phyloP scores from a whole-genome alignment of 2,797 vertebrate genomes.

The Phrynocephalus guinanensis region DNA sequence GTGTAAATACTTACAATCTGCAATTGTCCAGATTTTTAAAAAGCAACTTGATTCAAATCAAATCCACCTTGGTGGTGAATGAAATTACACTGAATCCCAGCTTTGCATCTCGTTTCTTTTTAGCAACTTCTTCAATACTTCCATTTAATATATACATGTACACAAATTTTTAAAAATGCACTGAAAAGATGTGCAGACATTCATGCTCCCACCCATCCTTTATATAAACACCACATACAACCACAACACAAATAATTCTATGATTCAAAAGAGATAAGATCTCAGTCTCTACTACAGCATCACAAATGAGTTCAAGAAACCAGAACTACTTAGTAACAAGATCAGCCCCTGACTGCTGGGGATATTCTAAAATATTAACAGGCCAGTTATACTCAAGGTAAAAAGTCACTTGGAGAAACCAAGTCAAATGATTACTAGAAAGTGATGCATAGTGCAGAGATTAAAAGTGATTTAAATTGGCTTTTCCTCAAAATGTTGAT shows the following conservation, averaged over 20 bases:
- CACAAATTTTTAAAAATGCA: not conserved
- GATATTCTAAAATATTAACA: constrained; percentile 25
- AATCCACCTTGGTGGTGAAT: not conserved
- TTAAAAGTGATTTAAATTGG: not conserved
- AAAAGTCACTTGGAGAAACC: constrained; percentile 6
- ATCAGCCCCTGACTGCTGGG: constrained; percentile 53
- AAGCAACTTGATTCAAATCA: not conserved
- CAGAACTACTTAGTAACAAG: constrained; percentile 9
- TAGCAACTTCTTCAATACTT: not conserved
- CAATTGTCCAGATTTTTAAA: not conserved
- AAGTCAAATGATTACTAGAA: not conserved
- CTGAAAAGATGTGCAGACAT: constrained; percentile 5
- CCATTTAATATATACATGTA: not conserved
- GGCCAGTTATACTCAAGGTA: constrained; percentile 7
- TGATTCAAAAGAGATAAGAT: constrained; percentile 41
- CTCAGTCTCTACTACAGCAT: not conserved
- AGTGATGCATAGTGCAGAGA: not conserved
- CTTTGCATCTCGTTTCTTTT: constrained; percentile 6
- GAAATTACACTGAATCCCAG: not conserved
- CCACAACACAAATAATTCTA: constrained; percentile 22
- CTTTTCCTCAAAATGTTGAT: not conserved
- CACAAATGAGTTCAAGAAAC: constrained; percentile 29
- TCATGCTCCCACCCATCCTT: constrained; percentile 12
- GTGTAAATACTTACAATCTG: not conserved
- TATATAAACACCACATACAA: constrained; percentile 4